Conservation (phyloP, 2,888 invertebrate species). For the Aleiodes testaceus region DNA sequence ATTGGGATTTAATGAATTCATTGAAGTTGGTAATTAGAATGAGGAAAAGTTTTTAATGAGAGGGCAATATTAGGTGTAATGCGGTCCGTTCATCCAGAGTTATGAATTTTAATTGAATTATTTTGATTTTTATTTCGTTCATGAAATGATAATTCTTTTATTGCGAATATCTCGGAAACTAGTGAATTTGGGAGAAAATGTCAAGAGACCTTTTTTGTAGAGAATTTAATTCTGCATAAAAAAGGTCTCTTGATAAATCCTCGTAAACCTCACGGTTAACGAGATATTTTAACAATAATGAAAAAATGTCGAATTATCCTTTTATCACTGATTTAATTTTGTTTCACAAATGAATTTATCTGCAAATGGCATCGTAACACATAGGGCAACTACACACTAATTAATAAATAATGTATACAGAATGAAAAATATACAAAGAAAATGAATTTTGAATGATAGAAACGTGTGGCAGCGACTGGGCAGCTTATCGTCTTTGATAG, state of each 20-base stretch:
- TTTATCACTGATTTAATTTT: too few species aligned
- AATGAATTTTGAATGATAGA: slow-evolving; percentile 34
- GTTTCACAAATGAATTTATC: slow-evolving; percentile 20
- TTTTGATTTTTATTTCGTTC: slow-evolving; percentile 26
- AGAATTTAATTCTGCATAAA: too few species aligned
- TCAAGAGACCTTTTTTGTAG: too few species aligned
- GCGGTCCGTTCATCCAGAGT: slow-evolving; percentile 47
- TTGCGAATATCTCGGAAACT: too few species aligned
- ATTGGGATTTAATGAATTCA: slow-evolving; percentile 45
- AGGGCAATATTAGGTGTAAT: slow-evolving; percentile 41
- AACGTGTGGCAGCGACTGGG: slow-evolving; percentile 66
- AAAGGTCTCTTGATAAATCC: too few species aligned
- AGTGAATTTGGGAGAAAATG: too few species aligned
- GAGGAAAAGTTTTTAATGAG: slow-evolving; percentile 42
- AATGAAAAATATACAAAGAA: slow-evolving; percentile 35
- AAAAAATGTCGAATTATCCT: too few species aligned
- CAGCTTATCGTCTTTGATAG: slow-evolving; percentile 64
- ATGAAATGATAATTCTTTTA: not conserved
- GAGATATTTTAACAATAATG: too few species aligned
- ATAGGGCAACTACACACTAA: slow-evolving; percentile 36
- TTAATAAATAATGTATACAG: slow-evolving; percentile 39
- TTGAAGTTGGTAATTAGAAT: slow-evolving; percentile 48
- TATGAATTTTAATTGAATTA: not conserved
- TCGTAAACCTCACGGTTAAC: too few species aligned
- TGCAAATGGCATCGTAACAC: slow-evolving; percentile 38